Conservation (phyloP, 53 echinoderm and acorn worm species). For the Astropecten irregularis region DNA sequence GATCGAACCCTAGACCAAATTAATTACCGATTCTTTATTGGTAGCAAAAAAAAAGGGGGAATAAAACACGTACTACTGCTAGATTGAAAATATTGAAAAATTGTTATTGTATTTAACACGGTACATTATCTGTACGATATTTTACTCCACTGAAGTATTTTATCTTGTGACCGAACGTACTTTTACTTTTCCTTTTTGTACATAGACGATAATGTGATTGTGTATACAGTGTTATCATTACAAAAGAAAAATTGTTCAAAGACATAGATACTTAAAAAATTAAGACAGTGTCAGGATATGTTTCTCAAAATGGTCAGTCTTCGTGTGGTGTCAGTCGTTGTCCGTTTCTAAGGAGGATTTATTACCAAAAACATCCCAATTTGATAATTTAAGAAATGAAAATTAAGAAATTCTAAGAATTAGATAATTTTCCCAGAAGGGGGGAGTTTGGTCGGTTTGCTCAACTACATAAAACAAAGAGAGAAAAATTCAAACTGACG, state of each 20-base stretch:
- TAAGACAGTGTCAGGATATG: not conserved
- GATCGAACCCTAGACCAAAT: conserved; percentile 10
- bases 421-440: too few relatives aligned
- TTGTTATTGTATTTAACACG: not conserved
- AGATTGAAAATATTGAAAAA: conserved; percentile 21
- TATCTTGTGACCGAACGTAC: conserved; percentile 21
- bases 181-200: conserved; percentile 40
- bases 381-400: too few relatives aligned
- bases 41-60: not conserved
- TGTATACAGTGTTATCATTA: conserved; percentile 4
- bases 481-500: too few relatives aligned
- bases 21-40: not conserved
- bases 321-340: not conserved
- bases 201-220: conserved; percentile 31
- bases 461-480: too few relatives aligned
- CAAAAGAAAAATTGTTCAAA: not conserved
- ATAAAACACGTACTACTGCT: not conserved
- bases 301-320: not conserved
- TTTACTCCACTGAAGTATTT: conserved; percentile 45
- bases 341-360: too few relatives aligned
- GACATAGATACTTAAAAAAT: not conserved
- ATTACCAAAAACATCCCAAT: too few relatives aligned
- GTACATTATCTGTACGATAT: conserved; percentile 23
- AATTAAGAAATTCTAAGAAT: too few relatives aligned
- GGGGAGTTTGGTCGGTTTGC: too few relatives aligned